Evolutionary conservation across 2,113 vertebrate genomes (phyloP), one percentile per base, ranked within the genome.

Genomic region (Synodontis membranacea): DNA sequence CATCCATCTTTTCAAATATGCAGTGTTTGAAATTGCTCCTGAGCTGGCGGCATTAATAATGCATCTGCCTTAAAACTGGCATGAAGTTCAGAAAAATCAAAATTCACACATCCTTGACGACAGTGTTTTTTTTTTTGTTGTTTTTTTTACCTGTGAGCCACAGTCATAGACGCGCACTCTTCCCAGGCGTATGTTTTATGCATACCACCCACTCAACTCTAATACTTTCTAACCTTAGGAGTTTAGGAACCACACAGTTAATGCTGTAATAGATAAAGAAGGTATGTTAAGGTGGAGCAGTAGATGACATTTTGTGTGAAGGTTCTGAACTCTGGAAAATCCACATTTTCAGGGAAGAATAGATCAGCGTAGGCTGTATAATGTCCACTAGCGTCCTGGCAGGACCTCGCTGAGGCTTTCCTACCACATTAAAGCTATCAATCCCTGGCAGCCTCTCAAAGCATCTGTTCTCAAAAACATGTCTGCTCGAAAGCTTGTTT

Each of bases 171-270:
- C 74, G 83, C 48, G 17, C 62, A 52, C 34, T 74, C 50, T 88
- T 82, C 46, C 76, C 5, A 14, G 86, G 21, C 52, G 79, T 66
- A 86, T 89, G 87, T 90, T 90, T 90, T 88, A 89, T 91, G 88
- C 90, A 95, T 93, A 88, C 87, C 91, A 48, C 92, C 91, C 89
- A 92, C 89, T 88, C 88, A 21, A 86, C 90, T 88, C 83, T 91
- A 84, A 88, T 74, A 76, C 90, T 89, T 85, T 42, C 83, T 88
- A 88, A 90, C 84, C 85, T 90, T 68, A 89, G 3, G 87, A 88
- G 89, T 86, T 88, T 91, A 66, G 84, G 52, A 90, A 82, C 56
- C 44, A 66, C n/a, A 82, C 88, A 81, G 83, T 37, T 85, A 46
- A 85, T 62, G 48, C 78, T 84, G 84, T 88, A 80, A 72, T 88